Conservation (phyloP, 2,888 invertebrate species). For the Patella ulyssiponensis region DNA sequence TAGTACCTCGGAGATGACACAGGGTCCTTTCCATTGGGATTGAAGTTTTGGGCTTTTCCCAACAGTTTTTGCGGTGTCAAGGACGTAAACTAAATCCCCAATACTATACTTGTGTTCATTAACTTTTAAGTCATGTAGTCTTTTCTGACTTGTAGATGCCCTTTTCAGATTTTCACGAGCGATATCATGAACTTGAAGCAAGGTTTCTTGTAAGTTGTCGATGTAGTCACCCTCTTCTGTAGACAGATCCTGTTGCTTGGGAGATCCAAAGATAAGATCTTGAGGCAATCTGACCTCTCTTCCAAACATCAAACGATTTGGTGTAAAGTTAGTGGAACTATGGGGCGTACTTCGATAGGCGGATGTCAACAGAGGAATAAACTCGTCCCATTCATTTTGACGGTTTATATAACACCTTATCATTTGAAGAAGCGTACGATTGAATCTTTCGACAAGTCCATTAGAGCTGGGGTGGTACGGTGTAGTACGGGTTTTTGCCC, state of each 20-base stretch:
- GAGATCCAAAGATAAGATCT: conserved; percentile 26
- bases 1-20: conserved; percentile 15
- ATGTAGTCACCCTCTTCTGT: no score
- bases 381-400: conserved; percentile 40
- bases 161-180: background rate
- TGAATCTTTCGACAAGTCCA: conserved; percentile 35
- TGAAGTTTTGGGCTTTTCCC: conserved; percentile 20
- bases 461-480: conserved; percentile 25
- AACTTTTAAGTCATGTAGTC: background rate
- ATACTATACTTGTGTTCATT: background rate
- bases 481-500: conserved; percentile 24
- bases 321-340: conserved; percentile 33
- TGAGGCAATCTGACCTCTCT: conserved; percentile 32
- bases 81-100: conserved; percentile 10
- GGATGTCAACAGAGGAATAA: conserved; percentile 36
- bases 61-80: conserved; percentile 4
- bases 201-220: background rate
- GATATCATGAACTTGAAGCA: background rate
- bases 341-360: no score
- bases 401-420: conserved; percentile 36
- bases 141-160: background rate
- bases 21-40: conserved; percentile 25
- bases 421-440: conserved; percentile 33
- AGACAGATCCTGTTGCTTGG: no score
- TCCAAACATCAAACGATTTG: conserved; percentile 36